Conservation (phyloP, 1,140 invertebrate genomes). For the Drosophila bifasciata region DNA sequence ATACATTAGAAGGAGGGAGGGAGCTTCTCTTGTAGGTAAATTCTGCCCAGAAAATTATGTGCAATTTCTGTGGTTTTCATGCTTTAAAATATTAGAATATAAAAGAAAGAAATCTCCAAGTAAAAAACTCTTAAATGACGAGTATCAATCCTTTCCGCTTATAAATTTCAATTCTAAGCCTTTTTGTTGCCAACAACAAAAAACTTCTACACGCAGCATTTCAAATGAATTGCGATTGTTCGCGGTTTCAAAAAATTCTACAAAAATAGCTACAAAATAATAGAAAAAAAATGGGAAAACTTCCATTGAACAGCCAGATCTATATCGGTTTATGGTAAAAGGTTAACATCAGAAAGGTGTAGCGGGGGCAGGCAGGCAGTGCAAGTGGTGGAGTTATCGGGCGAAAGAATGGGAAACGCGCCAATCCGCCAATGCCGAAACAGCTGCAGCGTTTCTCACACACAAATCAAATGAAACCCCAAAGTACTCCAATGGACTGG, state of each 20-base stretch:
- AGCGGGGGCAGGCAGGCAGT: background rate
- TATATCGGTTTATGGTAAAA: constrained; percentile 44
- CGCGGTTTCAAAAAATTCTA: constrained; percentile 47
- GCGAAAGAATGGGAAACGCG: constrained; percentile 49
- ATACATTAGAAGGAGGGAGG: no score
- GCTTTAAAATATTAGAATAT: no score
- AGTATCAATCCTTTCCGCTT: background rate
- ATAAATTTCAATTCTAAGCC: background rate
- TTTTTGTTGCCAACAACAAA: constrained; percentile 5
- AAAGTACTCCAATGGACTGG: constrained; percentile 42
- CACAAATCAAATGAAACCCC: constrained; percentile 76
- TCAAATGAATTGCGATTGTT: constrained; percentile 40
- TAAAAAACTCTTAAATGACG: background rate
- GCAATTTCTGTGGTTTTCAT: no score
- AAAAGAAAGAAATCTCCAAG: background rate
- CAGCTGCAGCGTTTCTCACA: constrained; percentile 76
- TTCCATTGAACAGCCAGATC: constrained; percentile 10
- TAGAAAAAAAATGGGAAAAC: constrained; percentile 28
- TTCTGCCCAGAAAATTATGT: no score
- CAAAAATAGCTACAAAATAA: constrained; percentile 2
- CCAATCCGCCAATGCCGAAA: constrained; percentile 63
- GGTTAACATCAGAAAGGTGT: constrained; percentile 40
- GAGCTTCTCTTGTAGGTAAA: background rate
- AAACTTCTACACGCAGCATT: constrained; percentile 14
- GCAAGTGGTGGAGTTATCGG: background rate